Evolutionary conservation across 2,113 vertebrate genomes (phyloP).

Genomic region (Corythaixoides concolor): DNA sequence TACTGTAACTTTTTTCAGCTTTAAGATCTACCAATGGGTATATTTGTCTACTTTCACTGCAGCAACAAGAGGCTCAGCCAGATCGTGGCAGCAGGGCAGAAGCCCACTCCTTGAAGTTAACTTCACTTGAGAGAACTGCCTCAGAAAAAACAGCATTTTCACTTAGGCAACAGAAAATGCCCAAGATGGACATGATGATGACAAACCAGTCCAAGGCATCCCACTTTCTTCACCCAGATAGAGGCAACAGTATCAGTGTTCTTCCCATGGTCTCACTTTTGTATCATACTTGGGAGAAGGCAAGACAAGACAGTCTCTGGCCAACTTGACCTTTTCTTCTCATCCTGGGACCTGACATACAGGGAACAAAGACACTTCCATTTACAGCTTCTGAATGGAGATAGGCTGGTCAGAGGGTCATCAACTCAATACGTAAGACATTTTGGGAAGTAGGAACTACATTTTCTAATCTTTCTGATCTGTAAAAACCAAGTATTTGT

Average conservation of each 20-base stretch:
- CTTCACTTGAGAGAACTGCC: not conserved
- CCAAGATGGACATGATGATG: accelerated
- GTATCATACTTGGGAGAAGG: not conserved
- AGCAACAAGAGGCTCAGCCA: constrained; percentile 28
- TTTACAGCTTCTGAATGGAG: not conserved
- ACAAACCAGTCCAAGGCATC: not conserved
- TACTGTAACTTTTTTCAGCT: constrained; percentile 36
- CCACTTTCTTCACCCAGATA: not conserved
- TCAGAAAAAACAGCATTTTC: not conserved
- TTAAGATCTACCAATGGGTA: not conserved
- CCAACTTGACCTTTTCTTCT: not conserved
- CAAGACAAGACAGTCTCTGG: not conserved
- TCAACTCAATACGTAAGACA: accelerated
- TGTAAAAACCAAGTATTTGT: not conserved
- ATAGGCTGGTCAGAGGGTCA: not conserved
- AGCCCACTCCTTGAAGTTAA: not conserved
- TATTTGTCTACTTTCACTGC: not conserved
- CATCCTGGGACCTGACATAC: accelerated
- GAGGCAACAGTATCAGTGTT: not conserved
- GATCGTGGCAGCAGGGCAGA: not conserved
- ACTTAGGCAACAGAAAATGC: not conserved
- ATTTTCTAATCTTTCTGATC: not conserved
- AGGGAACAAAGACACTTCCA: not conserved
- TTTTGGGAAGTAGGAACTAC: not conserved
- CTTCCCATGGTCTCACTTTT: not conserved